phyloP scores from a whole-genome alignment of 92 coral and sea anemone species.

The Parazoanthus atlanticus region DNA sequence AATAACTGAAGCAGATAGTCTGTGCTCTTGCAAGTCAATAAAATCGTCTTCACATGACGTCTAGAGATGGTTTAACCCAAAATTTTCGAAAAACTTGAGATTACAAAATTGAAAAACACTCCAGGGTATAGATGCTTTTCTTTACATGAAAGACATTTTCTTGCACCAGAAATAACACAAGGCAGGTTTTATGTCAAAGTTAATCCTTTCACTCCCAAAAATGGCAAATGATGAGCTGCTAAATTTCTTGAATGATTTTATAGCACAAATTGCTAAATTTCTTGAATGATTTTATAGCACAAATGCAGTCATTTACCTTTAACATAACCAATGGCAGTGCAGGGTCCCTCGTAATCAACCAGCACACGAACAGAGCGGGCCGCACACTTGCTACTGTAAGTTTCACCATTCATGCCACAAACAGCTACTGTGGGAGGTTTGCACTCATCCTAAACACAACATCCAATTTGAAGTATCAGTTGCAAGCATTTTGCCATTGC shows the following conservation, averaged over 20 bases:
- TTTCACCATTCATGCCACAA: conserved; percentile 96
- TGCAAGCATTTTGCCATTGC: not conserved
- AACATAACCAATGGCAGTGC: conserved; percentile 79
- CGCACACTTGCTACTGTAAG: conserved; percentile 90
- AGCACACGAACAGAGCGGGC: conserved; percentile 79
- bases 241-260: no score
- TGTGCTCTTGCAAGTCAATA: not conserved
- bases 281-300: not conserved
- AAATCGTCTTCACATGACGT: not conserved
- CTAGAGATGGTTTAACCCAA: no score
- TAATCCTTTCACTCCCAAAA: no score
- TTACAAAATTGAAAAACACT: not conserved
- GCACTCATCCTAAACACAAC: conserved; percentile 68
- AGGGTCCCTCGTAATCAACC: conserved; percentile 89
- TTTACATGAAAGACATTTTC: no score
- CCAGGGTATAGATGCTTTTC: not conserved
- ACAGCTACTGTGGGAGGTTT: conserved; percentile 70
- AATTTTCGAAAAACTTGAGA: not conserved
- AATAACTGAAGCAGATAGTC: not conserved
- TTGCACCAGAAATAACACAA: no score
- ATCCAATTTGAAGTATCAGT: not conserved
- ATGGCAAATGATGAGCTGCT: no score
- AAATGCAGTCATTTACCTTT: conserved; percentile 50
- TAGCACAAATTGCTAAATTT: no score
- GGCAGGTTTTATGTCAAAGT: no score